These are phyloP conservation scores for Prietella phreatophila DNA, from an alignment of 2,113 vertebrate species.

Conservation along the genomic window DNA sequence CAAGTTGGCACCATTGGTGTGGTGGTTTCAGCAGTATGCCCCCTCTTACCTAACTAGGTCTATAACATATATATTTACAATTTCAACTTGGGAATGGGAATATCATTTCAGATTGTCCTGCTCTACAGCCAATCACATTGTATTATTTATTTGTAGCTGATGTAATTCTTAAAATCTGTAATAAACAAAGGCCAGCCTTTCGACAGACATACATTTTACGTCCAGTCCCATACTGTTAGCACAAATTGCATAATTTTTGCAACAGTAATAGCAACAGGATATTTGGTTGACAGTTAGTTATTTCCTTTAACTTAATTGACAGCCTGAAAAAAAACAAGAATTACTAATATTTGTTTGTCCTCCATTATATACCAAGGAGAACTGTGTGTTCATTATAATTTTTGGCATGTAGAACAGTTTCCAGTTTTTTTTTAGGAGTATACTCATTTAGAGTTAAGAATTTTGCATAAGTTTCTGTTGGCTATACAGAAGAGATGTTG, in stretches of 20 bases:
- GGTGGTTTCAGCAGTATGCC: background rate
- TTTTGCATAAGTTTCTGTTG: background rate
- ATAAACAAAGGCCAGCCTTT: background rate
- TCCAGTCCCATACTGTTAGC: background rate
- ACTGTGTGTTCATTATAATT: background rate
- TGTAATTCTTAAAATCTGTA: background rate
- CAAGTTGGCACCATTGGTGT: background rate
- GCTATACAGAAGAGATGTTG: background rate
- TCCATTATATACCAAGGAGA: background rate
- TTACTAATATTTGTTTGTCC: background rate
- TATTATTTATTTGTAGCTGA: background rate
- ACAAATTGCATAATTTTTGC: background rate
- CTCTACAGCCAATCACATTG: background rate
- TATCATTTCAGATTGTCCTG: background rate
- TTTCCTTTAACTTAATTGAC: background rate
- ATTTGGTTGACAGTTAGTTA: background rate
- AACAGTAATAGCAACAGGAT: background rate
- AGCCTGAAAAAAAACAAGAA: background rate
- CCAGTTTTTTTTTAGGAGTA: background rate
- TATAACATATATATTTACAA: background rate
- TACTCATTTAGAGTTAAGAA: background rate
- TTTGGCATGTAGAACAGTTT: constrained; percentile 1
- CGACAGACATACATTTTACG: background rate
- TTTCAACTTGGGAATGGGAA: background rate
- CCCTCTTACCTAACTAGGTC: background rate